Base-by-base conservation (phyloP, 2,888 invertebrate species). In the Tetanocera ferruginea region DNA sequence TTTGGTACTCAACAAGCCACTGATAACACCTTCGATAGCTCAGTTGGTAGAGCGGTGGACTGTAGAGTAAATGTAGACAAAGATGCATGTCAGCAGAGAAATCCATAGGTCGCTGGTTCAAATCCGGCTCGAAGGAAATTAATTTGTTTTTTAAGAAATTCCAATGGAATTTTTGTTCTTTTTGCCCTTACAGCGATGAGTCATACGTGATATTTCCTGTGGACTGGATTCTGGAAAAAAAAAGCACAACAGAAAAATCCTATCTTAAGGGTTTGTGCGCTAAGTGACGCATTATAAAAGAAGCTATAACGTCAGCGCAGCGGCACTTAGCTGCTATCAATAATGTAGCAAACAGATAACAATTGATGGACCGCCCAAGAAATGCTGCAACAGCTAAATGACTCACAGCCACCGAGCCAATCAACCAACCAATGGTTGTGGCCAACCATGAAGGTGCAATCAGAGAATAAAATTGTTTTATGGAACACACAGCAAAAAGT, bases 1-100 rank as follows among this genome's bases (percentile, higher is more conserved):
- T 43, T 43, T 6, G 14, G 2, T 11, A 14, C 43, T 11, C 11
- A 11, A 14, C 43, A 43, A 11, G 11, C 14, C 11, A 60, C 11
- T 5, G 60, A 60, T 60, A 69, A 51, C 51, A 82, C 86, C 86
- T 87, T 87, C 87, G 87, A 87, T 86, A 87, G 87, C 87, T 87
- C 87, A 87, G 87, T 87, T 87, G 87, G 86, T 87, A 87, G 87
- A 87, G 87, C 87, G 87, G 87, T 87, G 87, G 87, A 87, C 87
- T 87, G 86, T 87, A 86, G 86, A 76, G 64, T 37, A 14, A 11
- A 6, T 43, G 3, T 11, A 43, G 2, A 43, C 1, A 6, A 43
- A 43, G 6, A 60, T 60, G 28, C 9, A n/a, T n/a, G n/a, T n/a
- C 17, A 28, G 60, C 60, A 60, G 72, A 79, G 80, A 78, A 52